Evolutionary conservation across 2,113 vertebrate genomes (phyloP), one percentile per base, ranked within the genome.

Genomic region (Plestiodon gilberti): DNA sequence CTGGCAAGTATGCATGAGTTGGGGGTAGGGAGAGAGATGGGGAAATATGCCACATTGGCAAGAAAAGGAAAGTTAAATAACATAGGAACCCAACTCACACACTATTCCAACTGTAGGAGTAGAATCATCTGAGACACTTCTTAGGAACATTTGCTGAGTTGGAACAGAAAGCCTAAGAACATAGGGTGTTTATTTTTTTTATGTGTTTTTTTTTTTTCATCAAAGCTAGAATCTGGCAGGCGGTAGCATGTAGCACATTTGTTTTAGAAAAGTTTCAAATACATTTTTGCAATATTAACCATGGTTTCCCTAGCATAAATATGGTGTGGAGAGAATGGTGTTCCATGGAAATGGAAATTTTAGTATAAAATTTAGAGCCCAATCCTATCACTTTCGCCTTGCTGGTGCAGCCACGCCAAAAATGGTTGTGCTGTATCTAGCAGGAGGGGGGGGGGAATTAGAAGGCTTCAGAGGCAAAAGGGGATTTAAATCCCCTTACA

Each of bases 1-100:
- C 86, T 94, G 88, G 88, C 89, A 91, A 93, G 85, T 89, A 90
- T 85, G 92, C 91, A 93, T 85, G 87, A 75, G 1, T 3, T 78
- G 82, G 15, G 2, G 23, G 87, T 80, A 64, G 6, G 13, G 57
- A 22, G 14, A 22, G 87, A 6, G 75, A 73, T 65, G 35, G 35
- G 3, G 86, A 88, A 83, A 85, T 80, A 80, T 74, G 23, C 52
- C 0, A 0, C 65, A 65, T 0, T 77, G 67, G n/a, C 81, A 79
- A 84, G 35, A 35, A 78, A 78, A 25, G 81, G 4, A 7, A 1
- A 4, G 6, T 76, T 57, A 82, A 87, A 90, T 81, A 67, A 4
- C 3, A 30, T 40, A 82, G 78, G 4, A 64, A 86, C 62, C 17
- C 43, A 3, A 61, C 59, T 38, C 8, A 74, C 48, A 15, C 48